These are phyloP conservation scores for Capitella teleta DNA, from an alignment of 1,140 invertebrate species.

Conservation along the genomic window DNA sequence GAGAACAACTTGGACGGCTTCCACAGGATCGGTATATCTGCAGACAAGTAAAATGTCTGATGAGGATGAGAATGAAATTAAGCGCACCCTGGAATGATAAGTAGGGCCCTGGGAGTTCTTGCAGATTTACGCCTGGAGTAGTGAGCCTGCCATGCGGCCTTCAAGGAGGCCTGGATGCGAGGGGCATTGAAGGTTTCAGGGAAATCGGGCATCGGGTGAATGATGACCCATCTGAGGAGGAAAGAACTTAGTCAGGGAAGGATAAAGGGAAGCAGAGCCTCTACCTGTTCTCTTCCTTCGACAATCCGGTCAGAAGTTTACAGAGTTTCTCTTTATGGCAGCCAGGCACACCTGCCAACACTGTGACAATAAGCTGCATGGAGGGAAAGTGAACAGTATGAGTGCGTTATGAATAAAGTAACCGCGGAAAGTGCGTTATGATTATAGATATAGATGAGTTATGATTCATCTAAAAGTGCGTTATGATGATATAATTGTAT, in stretches of 20 bases:
- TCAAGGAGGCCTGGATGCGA: constrained; percentile 19
- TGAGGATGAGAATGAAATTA: not conserved
- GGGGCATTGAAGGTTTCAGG: constrained; percentile 14
- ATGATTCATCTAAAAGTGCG: too few relatives aligned
- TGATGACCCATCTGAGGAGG: constrained; percentile 24
- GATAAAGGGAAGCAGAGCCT: too few relatives aligned
- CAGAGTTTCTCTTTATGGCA: constrained; percentile 24
- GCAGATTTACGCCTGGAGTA: not conserved
- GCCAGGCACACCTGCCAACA: constrained; percentile 27
- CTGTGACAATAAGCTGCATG: constrained; percentile 28
- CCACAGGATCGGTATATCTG: constrained; percentile 25
- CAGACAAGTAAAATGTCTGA: constrained; percentile 7
- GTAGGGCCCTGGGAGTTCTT: constrained; percentile 17
- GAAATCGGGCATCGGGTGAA: constrained; percentile 15
- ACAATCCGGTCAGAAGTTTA: constrained; percentile 17
- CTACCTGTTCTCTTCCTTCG: constrained; percentile 20
- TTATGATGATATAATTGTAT: too few relatives aligned
- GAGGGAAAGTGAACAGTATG: too few relatives aligned
- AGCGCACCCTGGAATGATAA: constrained; percentile 25
- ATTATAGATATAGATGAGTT: too few relatives aligned
- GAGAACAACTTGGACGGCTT: constrained; percentile 20
- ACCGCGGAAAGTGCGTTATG: too few relatives aligned
- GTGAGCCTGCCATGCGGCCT: constrained; percentile 12
- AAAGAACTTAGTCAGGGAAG: too few relatives aligned
- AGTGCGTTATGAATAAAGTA: too few relatives aligned